Evolutionary conservation across 2,113 vertebrate genomes (phyloP).

Genomic region (Ochotona princeps): DNA sequence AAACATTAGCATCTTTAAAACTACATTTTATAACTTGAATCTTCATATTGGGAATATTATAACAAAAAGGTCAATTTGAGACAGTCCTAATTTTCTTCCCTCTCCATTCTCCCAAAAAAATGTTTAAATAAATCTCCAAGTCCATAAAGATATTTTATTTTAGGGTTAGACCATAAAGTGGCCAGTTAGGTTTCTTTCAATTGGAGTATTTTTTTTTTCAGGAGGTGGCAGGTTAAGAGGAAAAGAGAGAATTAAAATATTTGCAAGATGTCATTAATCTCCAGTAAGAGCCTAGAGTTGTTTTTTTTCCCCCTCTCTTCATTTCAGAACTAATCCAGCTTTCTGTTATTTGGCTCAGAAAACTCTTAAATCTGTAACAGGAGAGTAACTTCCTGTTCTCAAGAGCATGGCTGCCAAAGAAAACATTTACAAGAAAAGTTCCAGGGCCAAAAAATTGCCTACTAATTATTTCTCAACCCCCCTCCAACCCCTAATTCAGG

Average conservation of each 20-base stretch:
- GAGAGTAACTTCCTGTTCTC: slow-evolving; percentile 87
- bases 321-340: slow-evolving; percentile 79
- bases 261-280: slow-evolving; percentile 81
- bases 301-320: slow-evolving; percentile 53
- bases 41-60: slow-evolving; percentile 38
- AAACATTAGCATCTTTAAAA: slow-evolving; percentile 57
- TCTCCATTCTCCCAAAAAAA: background rate
- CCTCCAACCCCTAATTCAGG: slow-evolving; percentile 69
- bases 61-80: slow-evolving; percentile 44
- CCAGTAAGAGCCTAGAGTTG: slow-evolving; percentile 67
- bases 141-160: slow-evolving; percentile 62
- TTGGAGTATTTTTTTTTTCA: slow-evolving; percentile 62
- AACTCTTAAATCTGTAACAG: slow-evolving; percentile 82
- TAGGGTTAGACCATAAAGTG: slow-evolving; percentile 51
- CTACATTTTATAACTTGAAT: slow-evolving; percentile 51
- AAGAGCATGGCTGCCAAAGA: slow-evolving; percentile 83
- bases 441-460: slow-evolving; percentile 79
- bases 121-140: slow-evolving; percentile 60
- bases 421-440: slow-evolving; percentile 83
- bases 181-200: slow-evolving; percentile 62
- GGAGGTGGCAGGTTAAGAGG: slow-evolving; percentile 74
- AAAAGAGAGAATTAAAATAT: slow-evolving; percentile 75
- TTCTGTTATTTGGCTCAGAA: slow-evolving; percentile 84
- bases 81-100: slow-evolving; percentile 47
- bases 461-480: slow-evolving; percentile 76